These are phyloP conservation scores for Musca domestica DNA, from an alignment of 1,140 invertebrate genomes.

Conservation along the genomic window DNA sequence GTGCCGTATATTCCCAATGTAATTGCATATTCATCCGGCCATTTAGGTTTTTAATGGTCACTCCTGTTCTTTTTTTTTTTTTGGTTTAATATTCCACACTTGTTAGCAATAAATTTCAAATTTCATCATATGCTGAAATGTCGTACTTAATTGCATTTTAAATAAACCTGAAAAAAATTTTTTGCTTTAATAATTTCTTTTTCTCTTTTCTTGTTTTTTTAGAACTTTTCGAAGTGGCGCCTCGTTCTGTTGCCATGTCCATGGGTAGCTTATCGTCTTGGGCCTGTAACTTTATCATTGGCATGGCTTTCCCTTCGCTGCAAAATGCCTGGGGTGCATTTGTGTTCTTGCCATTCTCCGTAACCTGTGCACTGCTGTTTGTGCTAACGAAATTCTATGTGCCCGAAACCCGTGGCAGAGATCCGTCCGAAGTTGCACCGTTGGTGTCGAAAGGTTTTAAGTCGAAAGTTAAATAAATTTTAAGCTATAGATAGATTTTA, in stretches of 20 bases:
- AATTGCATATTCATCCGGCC: too few relatives aligned
- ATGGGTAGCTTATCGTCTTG: constrained; percentile 87
- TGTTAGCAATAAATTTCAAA: too few relatives aligned
- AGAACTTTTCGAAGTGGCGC: constrained; percentile 85
- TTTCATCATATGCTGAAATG: too few relatives aligned
- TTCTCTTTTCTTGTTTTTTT: constrained; percentile 37
- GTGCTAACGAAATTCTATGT: constrained; percentile 67
- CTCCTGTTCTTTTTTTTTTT: too few relatives aligned
- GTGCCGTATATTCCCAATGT: too few relatives aligned
- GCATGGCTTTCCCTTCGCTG: constrained; percentile 73
- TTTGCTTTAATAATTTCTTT: not conserved
- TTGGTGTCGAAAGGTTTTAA: constrained; percentile 56
- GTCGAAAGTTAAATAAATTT: constrained; percentile 46
- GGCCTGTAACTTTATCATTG: constrained; percentile 86
- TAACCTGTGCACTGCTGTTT: constrained; percentile 60
- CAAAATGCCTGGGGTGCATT: constrained; percentile 64
- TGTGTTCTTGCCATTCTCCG: constrained; percentile 71
- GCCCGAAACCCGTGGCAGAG: constrained; percentile 69
- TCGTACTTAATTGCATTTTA: too few relatives aligned
- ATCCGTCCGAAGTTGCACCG: constrained; percentile 61
- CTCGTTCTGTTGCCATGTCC: constrained; percentile 81
- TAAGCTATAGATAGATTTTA: not conserved
- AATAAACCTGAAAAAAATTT: not conserved
- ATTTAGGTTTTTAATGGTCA: too few relatives aligned
- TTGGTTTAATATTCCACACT: too few relatives aligned